These are phyloP conservation scores for Podabrus alpinus DNA, from an alignment of 2,888 invertebrate genomes.

Conservation along the genomic window DNA sequence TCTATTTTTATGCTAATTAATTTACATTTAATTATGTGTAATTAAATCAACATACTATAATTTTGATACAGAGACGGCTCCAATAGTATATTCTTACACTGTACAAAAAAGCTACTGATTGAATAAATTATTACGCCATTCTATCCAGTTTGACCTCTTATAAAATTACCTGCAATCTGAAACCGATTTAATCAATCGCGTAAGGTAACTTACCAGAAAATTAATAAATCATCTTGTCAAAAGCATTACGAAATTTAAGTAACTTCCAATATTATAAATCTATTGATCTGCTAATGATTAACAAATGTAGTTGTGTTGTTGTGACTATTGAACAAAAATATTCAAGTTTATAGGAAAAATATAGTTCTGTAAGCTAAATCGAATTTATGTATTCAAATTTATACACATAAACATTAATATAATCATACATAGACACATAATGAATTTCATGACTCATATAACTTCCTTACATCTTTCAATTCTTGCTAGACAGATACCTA, in stretches of 20 bases:
- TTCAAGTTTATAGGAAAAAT: background rate
- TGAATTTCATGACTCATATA: conserved; percentile 22
- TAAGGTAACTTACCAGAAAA: background rate
- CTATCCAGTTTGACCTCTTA: background rate
- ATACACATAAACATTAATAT: conserved; percentile 44
- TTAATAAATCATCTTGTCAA: background rate
- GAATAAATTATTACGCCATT: background rate
- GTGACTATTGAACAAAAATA: background rate
- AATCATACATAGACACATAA: conserved; percentile 23
- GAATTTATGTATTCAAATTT: conserved; percentile 49
- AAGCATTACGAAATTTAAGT: background rate
- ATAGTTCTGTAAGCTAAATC: conserved; percentile 36
- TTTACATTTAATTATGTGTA: too few relatives aligned
- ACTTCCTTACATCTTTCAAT: conserved; percentile 19
- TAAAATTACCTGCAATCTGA: background rate
- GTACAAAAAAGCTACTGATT: background rate
- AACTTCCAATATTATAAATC: background rate
- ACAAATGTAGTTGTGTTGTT: background rate
- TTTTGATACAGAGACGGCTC: too few relatives aligned
- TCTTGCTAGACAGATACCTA: conserved; percentile 20
- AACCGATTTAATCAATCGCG: background rate
- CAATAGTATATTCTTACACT: background rate
- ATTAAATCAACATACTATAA: too few relatives aligned
- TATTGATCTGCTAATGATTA: background rate
- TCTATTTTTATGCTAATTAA: too few relatives aligned